These are phyloP conservation scores for Hepsetus odoe DNA, from an alignment of 2,113 vertebrate genomes.

Conservation along the genomic window DNA sequence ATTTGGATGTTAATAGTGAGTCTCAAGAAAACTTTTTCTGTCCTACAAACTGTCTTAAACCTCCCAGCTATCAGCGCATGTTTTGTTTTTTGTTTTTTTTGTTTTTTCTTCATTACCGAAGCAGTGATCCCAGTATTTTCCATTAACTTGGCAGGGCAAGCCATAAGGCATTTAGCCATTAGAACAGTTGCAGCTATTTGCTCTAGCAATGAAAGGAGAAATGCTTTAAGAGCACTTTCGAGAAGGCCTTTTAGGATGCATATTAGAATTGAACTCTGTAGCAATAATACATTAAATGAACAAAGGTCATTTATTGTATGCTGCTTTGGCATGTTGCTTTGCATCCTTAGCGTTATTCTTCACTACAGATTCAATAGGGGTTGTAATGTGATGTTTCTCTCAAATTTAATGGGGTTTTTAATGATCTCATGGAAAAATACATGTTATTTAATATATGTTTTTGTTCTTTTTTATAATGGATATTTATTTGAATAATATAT, in stretches of 20 bases:
- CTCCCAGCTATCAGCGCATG: slow-evolving; percentile 14
- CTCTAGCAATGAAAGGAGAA: slow-evolving; percentile 20
- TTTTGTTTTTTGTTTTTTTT: slow-evolving; percentile 10
- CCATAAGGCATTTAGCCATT: slow-evolving; percentile 41
- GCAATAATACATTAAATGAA: slow-evolving; percentile 1
- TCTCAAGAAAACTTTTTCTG: slow-evolving; percentile 3
- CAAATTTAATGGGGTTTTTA: no score
- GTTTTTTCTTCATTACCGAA: slow-evolving; percentile 33
- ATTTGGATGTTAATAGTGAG: slow-evolving; percentile 61
- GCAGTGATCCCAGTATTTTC: slow-evolving; percentile 35
- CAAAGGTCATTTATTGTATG: no score
- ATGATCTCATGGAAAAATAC: no score
- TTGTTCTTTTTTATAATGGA: no score
- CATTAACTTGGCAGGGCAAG: slow-evolving; percentile 36
- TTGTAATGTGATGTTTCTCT: no score
- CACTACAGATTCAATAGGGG: neutral
- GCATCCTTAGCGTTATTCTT: neutral
- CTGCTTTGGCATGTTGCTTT: no score
- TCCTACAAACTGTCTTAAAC: slow-evolving; percentile 9
- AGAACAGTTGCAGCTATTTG: slow-evolving; percentile 40
- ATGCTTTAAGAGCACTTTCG: slow-evolving; percentile 32
- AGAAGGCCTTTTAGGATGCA: neutral
- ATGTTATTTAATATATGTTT: no score
- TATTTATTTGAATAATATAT: no score
- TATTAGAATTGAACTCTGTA: slow-evolving; percentile 30